Percentiles rank a stretch among this genome's conserved stretches.
These are phyloP conservation scores for Psilopsiagon aurifrons DNA, from an alignment of 2,113 vertebrate species.

Conservation along the genomic window DNA sequence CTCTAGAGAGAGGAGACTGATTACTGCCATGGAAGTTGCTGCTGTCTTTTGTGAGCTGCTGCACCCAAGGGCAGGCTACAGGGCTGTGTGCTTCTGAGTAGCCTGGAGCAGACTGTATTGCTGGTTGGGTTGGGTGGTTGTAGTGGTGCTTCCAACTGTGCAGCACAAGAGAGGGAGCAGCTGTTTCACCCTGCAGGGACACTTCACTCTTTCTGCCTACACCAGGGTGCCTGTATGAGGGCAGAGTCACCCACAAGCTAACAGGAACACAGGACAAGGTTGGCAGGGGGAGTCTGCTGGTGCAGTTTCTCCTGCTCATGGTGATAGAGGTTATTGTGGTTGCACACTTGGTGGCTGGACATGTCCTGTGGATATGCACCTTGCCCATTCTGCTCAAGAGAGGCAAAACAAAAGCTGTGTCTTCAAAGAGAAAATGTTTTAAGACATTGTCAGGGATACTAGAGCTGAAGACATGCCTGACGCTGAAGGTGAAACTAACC, in stretches of 20 bases:
- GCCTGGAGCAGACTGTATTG: not conserved
- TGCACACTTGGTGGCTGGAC: not conserved
- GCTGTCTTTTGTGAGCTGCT: not conserved
- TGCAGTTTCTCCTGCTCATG: not conserved
- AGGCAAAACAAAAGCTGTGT: not conserved
- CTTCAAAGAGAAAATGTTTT: not conserved
- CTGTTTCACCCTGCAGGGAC: not conserved
- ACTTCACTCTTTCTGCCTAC: not conserved
- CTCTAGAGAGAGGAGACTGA: not conserved
- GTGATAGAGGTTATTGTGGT: not conserved
- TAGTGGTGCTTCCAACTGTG: not conserved
- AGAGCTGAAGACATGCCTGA: not conserved
- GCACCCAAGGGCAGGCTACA: not conserved
- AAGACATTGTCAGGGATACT: not conserved
- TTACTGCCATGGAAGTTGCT: not conserved
- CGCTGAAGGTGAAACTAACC: not conserved
- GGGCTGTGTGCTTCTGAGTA: not conserved
- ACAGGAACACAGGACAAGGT: rapidly evolving
- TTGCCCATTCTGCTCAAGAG: not conserved
- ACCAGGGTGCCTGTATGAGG: not conserved
- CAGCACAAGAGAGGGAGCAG: not conserved
- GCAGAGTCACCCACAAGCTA: not conserved
- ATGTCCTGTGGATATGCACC: not conserved
- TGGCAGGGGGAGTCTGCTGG: not conserved
- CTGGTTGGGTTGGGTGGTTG: not conserved